Percentiles rank a stretch among this genome's conserved stretches.
Conservation (phyloP, 2,888 invertebrate genomes). For the Rhyacophila evoluta region DNA sequence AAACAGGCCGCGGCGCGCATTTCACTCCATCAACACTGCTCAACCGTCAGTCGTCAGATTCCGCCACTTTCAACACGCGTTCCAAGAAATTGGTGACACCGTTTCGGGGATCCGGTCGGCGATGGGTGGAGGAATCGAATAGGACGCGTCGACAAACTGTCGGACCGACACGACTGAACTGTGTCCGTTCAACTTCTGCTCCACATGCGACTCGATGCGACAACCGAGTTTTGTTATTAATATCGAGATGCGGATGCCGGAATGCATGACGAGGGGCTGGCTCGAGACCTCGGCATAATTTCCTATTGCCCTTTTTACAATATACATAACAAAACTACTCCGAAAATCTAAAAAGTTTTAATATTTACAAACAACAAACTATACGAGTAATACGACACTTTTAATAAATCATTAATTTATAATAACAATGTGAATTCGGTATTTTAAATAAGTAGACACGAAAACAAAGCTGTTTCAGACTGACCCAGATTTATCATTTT, state of each 20-base stretch:
- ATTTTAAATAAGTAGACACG: too few species aligned
- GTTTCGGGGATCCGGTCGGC: constrained; percentile 5
- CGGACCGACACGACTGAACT: not conserved
- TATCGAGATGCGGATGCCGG: not conserved
- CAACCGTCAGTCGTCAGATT: not conserved
- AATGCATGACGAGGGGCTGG: not conserved
- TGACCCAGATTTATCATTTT: too few species aligned
- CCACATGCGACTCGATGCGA: not conserved
- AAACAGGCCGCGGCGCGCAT: constrained; percentile 2
- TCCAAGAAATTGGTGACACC: constrained; percentile 16
- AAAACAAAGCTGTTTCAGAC: too few species aligned
- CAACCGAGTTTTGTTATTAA: not conserved
- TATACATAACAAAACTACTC: too few species aligned
- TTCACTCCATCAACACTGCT: constrained; percentile 9
- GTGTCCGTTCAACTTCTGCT: constrained; percentile 21
- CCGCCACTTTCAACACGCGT: not conserved
- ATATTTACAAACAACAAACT: too few species aligned
- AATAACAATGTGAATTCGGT: too few species aligned
- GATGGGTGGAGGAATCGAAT: not conserved
- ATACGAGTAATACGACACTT: too few species aligned
- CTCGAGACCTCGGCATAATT: not conserved
- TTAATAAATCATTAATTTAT: too few species aligned
- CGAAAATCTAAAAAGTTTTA: too few species aligned
- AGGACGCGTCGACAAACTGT: not conserved
- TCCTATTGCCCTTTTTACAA: too few species aligned